Conservation (phyloP, 2,888 invertebrate species). For the Rhopalosiphum nymphaeae region DNA sequence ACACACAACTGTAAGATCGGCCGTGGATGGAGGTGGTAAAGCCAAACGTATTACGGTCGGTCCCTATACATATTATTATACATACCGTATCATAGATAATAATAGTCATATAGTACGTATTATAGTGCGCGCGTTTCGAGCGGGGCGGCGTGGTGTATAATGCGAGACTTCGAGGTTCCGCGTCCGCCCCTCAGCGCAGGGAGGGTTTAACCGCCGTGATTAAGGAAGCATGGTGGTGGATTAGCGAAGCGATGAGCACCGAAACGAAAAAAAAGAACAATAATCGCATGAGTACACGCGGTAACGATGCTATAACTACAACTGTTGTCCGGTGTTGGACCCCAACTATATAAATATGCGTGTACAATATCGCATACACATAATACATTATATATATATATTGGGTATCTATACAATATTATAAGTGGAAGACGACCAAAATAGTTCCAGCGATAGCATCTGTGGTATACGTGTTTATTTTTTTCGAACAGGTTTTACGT, state of each 20-base stretch:
- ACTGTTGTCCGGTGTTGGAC: background rate
- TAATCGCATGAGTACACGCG: background rate
- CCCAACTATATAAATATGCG: background rate
- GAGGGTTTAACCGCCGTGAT: background rate
- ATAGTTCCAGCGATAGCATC: background rate
- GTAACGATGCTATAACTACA: background rate
- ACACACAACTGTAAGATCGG: background rate
- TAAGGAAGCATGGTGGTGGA: background rate
- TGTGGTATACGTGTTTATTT: background rate
- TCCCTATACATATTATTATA: background rate
- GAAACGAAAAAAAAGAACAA: background rate
- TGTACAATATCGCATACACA: background rate
- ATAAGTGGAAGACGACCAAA: background rate
- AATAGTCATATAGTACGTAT: background rate
- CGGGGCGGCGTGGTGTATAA: background rate
- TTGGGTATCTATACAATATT: background rate
- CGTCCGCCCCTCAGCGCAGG: background rate
- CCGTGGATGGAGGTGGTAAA: background rate
- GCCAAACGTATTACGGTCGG: constrained; percentile 5
- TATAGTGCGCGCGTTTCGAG: background rate
- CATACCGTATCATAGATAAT: background rate
- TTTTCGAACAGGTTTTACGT: background rate
- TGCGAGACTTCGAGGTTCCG: background rate
- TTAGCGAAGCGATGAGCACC: background rate
- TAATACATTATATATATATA: background rate